phyloP scores from a whole-genome alignment of 2,888 invertebrate species.

The Fragum whitleyi region DNA sequence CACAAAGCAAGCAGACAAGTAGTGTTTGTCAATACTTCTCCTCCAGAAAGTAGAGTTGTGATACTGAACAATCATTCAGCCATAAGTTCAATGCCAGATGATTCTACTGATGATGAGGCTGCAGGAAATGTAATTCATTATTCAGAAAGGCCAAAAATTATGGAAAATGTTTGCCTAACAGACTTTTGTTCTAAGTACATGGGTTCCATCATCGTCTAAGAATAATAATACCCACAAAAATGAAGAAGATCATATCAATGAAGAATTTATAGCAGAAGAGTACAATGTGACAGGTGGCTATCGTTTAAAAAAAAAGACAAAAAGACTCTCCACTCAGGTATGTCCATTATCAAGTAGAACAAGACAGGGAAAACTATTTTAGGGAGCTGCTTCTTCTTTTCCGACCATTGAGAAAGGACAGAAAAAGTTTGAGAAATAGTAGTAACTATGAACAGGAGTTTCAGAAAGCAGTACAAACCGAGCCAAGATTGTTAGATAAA shows the following conservation, averaged over 20 bases:
- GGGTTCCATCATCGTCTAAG: neutral
- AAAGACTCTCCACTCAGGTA: constrained; percentile 17
- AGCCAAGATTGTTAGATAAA: neutral
- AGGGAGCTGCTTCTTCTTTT: constrained; percentile 28
- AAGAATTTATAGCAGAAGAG: neutral
- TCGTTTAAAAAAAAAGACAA: neutral
- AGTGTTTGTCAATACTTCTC: constrained; percentile 65
- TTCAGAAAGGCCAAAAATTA: constrained; percentile 12
- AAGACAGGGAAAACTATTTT: constrained; percentile 38
- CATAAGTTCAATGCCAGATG: constrained; percentile 40
- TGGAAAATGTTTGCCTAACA: constrained; percentile 24
- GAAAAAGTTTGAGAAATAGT: constrained; percentile 15
- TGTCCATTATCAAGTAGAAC: constrained; percentile 26
- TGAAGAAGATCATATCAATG: neutral
- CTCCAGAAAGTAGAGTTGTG: constrained; percentile 58
- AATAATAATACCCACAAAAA: neutral
- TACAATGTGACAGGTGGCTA: constrained; percentile 2
- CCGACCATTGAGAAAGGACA: constrained; percentile 36
- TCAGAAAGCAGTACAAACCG: too few relatives aligned
- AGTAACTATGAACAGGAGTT: constrained; percentile 21
- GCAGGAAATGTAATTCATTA: constrained; percentile 4
- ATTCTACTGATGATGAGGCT: constrained; percentile 34
- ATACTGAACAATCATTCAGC: constrained; percentile 68
- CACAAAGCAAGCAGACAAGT: constrained; percentile 49
- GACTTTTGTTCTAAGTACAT: constrained; percentile 30